Base-by-base conservation (phyloP, 2,888 invertebrate species). In the Aelia acuminata region DNA sequence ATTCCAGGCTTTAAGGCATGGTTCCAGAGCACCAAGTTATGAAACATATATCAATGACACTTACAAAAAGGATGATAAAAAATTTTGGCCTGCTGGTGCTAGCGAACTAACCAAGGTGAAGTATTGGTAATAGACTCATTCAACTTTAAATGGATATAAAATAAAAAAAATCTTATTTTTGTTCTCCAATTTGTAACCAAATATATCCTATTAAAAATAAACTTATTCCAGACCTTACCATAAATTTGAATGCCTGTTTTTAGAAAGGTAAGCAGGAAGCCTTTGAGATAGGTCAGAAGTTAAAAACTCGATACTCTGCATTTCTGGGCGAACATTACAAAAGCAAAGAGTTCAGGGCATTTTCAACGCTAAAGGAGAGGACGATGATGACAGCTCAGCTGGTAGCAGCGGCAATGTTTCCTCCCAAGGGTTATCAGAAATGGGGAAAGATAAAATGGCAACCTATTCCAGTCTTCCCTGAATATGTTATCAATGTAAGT, bases 401-500 rank as follows among this genome's bases (percentile, higher is more conserved):
- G 20, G 48, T 39, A n/a, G 18, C 57, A n/a, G 63, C 87, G 43
- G 53, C 70, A 15, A n/a, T 87, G 10, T 87, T 87, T 48, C 87
- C 87, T 26, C 87, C 87, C 7, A 8, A n/a, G 7, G 70, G 70
- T 26, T 87, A 70, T 47, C 87, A 87, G 31, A 43, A 63, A 43
- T 87, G 87, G 87, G 26, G 26, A 3, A 47, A 87, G 2, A 4
- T 87, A 13, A 31, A 48, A 4, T 87, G 87, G 87, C 70, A 87
- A 18, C 87, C 87, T n/a, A 1, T 87, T 7, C 87, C 87, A 4
- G n/a, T 87, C n/a, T 87, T 57, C 43, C 70, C 70, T 43, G 87
- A 87, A 0, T 86, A 86, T 70, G 63, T 70, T 26, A 26, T 87
- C 22, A 87, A 87, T 87, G 87, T 87, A n/a, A 70, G 87, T 87